Conservation (phyloP, 2,888 invertebrate genomes). For the Mythimna albipuncta region DNA sequence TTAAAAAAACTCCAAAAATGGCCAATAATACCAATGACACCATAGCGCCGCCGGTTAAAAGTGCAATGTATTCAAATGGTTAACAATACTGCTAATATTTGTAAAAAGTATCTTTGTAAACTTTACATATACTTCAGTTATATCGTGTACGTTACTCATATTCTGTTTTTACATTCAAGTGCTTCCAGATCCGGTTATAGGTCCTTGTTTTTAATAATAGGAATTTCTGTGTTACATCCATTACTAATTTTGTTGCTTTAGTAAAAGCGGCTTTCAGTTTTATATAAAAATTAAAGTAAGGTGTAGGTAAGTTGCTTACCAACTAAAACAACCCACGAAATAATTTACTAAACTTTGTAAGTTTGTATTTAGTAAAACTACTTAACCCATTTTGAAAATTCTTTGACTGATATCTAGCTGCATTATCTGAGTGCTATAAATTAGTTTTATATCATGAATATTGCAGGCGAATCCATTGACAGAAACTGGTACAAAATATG, state of each 20-base stretch:
- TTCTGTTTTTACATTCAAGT: conserved; percentile 2
- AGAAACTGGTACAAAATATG: neutral
- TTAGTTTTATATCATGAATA: too few relatives aligned
- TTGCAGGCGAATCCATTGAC: neutral
- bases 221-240: neutral
- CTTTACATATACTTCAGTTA: neutral
- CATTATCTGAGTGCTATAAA: too few relatives aligned
- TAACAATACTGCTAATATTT: neutral
- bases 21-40: neutral
- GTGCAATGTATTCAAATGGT: conserved; percentile 20
- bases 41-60: neutral
- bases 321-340: too few relatives aligned
- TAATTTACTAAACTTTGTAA: too few relatives aligned
- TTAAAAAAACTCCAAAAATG: too few relatives aligned
- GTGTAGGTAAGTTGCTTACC: too few relatives aligned
- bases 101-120: neutral
- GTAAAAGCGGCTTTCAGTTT: too few relatives aligned
- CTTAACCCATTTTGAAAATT: too few relatives aligned
- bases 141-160: neutral
- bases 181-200: neutral
- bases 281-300: too few relatives aligned
- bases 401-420: too few relatives aligned
- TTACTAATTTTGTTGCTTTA: neutral
- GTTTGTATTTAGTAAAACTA: too few relatives aligned
- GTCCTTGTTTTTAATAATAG: neutral